phyloP scores from a whole-genome alignment of 2,113 vertebrate species.

The Alaudala cheleensis region DNA sequence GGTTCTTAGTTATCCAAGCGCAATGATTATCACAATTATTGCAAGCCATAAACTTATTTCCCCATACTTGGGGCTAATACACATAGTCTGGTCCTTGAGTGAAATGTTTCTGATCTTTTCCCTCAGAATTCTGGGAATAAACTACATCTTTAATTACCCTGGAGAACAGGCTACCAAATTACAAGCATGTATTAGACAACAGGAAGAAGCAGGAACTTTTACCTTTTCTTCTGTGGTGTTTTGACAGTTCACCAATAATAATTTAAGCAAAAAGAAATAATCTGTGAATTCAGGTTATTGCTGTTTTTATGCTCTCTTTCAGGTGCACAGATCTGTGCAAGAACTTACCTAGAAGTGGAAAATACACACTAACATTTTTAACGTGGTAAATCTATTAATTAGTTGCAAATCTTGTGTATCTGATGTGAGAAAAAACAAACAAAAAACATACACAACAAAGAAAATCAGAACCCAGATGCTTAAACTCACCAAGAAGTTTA shows the following conservation, averaged over 20 bases:
- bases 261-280: neutral
- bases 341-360: neutral
- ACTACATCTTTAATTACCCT: neutral
- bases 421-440: conserved; percentile 52
- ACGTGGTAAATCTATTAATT: neutral
- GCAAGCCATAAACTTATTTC: neutral
- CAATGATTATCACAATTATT: neutral
- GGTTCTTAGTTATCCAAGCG: neutral
- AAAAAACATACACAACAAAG: neutral
- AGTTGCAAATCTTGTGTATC: neutral
- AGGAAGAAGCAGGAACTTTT: neutral
- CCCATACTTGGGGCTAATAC: neutral
- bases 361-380: neutral
- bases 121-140: neutral
- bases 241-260: neutral
- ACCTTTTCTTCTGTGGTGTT: neutral
- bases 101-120: neutral
- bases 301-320: neutral
- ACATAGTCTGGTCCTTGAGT: neutral
- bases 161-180: neutral
- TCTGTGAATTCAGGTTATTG: neutral
- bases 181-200: neutral
- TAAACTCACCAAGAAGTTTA: conserved; percentile 13
- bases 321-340: neutral
- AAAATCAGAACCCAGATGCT: neutral